Evolutionary conservation across 2,113 vertebrate species (phyloP).

Genomic region (Paratilapia polleni): DNA sequence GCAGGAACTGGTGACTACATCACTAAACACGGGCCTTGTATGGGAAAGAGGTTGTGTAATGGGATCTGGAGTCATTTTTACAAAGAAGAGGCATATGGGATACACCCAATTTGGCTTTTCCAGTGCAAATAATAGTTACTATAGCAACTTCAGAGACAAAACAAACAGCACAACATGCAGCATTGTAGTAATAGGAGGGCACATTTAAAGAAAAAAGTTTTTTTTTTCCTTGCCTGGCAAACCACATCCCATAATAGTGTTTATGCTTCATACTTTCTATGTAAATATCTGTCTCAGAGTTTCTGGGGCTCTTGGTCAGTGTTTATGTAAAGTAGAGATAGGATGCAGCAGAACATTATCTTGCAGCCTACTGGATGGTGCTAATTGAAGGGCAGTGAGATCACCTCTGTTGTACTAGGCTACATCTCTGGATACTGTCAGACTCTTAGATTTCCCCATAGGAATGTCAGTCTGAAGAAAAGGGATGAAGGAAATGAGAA

Average conservation of each 20-base stretch:
- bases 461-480: constrained; percentile 62
- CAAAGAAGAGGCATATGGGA: not conserved
- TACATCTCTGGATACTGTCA: constrained; percentile 72
- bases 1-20: not conserved
- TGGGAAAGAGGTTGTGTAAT: constrained; percentile 28
- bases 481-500: constrained; percentile 30
- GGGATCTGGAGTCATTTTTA: not conserved
- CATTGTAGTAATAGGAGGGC: not conserved
- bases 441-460: constrained; percentile 43
- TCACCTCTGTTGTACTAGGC: constrained; percentile 52
- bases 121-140: not conserved
- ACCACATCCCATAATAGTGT: constrained; percentile 16
- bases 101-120: not conserved
- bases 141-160: constrained; percentile 17
- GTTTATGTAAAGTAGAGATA: constrained; percentile 74
- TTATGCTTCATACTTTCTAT: constrained; percentile 45
- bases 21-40: constrained; percentile 18
- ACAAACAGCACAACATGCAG: constrained; percentile 24
- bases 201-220: not conserved
- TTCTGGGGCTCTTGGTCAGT: constrained; percentile 50
- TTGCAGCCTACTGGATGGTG: constrained; percentile 59
- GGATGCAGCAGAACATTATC: constrained; percentile 58
- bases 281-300: constrained; percentile 56
- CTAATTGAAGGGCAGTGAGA: constrained; percentile 73
- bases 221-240: constrained; percentile 2